phyloP scores from a whole-genome alignment of 2,888 invertebrate species.

The Vannuccia rotundouncinata region DNA sequence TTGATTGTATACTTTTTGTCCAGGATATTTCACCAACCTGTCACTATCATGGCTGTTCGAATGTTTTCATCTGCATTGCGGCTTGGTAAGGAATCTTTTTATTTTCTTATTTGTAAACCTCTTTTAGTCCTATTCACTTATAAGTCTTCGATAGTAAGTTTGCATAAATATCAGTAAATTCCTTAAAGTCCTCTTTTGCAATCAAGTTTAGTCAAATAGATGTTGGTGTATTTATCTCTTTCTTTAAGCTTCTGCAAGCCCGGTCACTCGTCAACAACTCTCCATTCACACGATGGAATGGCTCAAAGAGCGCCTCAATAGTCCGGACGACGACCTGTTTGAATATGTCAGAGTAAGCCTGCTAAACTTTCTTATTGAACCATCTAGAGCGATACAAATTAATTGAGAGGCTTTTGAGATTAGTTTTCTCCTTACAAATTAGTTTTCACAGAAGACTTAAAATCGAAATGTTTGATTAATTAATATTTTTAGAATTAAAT shows the following conservation, averaged over 20 bases:
- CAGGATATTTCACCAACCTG: conserved; percentile 1
- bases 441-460: too few species aligned
- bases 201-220: not conserved
- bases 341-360: not conserved
- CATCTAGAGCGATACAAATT: too few species aligned
- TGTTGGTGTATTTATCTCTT: not conserved
- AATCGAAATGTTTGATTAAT: too few species aligned
- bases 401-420: too few species aligned
- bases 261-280: conserved; percentile 37
- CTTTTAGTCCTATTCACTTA: too few species aligned
- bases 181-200: too few species aligned
- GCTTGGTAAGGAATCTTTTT: conserved; percentile 25
- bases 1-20: not conserved
- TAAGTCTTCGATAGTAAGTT: too few species aligned
- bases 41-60: not conserved
- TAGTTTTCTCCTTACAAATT: too few species aligned
- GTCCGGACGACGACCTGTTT: conserved; percentile 13
- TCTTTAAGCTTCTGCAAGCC: conserved; percentile 33
- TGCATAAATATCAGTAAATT: too few species aligned
- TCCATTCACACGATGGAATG: conserved; percentile 37
- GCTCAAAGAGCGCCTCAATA: conserved; percentile 33
- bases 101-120: too few species aligned
- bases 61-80: conserved; percentile 18
- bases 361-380: too few species aligned
- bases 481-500: too few species aligned